Evolutionary conservation across 2,888 invertebrate species (phyloP), one percentile per base, ranked within the genome.

Genomic region (Pyrochroa serraticornis): DNA sequence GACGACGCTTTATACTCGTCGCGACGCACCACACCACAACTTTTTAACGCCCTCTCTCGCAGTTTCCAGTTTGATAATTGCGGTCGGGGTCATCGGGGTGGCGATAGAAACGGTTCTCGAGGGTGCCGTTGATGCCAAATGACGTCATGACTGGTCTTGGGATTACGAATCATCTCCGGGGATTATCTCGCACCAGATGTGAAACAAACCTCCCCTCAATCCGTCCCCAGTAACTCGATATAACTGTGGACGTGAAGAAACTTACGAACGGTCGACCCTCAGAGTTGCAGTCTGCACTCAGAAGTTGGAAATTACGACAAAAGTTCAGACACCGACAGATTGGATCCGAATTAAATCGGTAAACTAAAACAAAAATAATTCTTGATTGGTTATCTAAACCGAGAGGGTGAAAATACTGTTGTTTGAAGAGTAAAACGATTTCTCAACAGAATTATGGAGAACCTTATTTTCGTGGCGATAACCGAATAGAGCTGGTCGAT

Each of bases 211-310:
- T 65, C 56, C 56, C 66, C 69, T 67, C 67, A 68, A 67, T 74
- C 74, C 72, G 72, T 74, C 68, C 69, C 67, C 60, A 66, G 72
- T 72, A 75, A 75, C 73, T 74, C 72, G 73, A 75, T 75, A 75
- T 75, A 75, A 72, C 69, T 70, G 66, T 62, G 67, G 69, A 75
- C 76, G 76, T 77, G 77, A 76, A 69, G 70, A 72, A 75, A 75
- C 72, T 75, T 67, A 60, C 59, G 69, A 71, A 5, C 5, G 22
- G 62, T 67, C 41, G 42, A 46, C 10, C 14, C 22, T 9, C 35
- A 12, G 9, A 31, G 46, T 22, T 57, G 56, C 56, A 56, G 42
- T 56, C 49, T 49, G 44, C 42, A 54, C 47, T 47, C 36, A 7
- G 30, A 9, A 10, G 41, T 22, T 22, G 22, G 2, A 22, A 22